Evolutionary conservation across 2,888 invertebrate species (phyloP).

Genomic region (Eristalis pertinax): DNA sequence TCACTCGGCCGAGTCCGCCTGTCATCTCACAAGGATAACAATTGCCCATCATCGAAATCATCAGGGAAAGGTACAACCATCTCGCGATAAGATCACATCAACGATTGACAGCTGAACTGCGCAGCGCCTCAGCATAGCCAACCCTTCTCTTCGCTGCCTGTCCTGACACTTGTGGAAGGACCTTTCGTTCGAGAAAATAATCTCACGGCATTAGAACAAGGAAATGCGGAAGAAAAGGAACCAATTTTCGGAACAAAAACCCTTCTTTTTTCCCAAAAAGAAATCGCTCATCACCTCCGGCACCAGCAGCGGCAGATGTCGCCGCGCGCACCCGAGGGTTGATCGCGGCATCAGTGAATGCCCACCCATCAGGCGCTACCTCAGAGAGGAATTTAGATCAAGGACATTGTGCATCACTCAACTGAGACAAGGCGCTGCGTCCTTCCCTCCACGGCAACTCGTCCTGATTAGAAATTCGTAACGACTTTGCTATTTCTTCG

Average conservation of each 20-base stretch:
- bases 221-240: slow-evolving; percentile 11
- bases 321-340: slow-evolving; percentile 17
- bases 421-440: too few relatives aligned
- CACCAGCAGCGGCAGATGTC: not conserved
- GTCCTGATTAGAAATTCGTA: slow-evolving; percentile 61
- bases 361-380: not conserved
- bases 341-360: slow-evolving; percentile 36
- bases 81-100: slow-evolving; percentile 41
- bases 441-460: not conserved
- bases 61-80: not conserved
- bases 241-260: slow-evolving; percentile 38
- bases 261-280: slow-evolving; percentile 36
- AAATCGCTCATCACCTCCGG: not conserved
- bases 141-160: slow-evolving; percentile 1
- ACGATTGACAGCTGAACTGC: slow-evolving; percentile 36
- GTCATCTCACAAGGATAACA: not conserved
- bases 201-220: slow-evolving; percentile 39
- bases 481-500: slow-evolving; percentile 28
- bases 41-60: not conserved
- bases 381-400: slow-evolving; percentile 28
- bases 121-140: not conserved
- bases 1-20: not conserved
- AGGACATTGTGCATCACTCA: slow-evolving; percentile 12
- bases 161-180: slow-evolving; percentile 18
- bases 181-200: not conserved